Evolutionary conservation across 2,113 vertebrate species (phyloP).

Genomic region (Amblyornis subalaris): DNA sequence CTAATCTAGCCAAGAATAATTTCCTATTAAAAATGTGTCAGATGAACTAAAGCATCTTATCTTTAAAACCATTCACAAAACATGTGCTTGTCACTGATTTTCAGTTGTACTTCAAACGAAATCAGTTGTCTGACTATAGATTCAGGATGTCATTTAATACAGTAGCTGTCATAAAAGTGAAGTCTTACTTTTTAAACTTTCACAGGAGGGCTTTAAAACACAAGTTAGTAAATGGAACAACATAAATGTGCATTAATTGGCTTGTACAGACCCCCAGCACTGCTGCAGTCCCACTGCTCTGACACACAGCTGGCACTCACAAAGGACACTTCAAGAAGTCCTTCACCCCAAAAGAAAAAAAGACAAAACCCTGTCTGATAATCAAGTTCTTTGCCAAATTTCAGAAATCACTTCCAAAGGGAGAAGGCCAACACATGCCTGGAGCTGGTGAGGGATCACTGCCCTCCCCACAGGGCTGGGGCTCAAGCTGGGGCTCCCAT

Average conservation of each 20-base stretch:
- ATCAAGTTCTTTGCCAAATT: not conserved
- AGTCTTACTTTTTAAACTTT: not conserved
- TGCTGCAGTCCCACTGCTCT: not conserved
- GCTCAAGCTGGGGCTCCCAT: not conserved
- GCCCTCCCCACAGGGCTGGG: not conserved
- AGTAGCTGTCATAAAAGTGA: not conserved
- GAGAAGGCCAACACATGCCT: not conserved
- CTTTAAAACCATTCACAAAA: not conserved
- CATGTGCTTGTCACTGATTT: not conserved
- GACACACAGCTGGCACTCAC: not conserved
- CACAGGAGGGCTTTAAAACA: not conserved
- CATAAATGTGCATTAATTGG: not conserved
- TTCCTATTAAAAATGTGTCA: not conserved
- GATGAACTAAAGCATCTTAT: not conserved
- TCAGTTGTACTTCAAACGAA: not conserved
- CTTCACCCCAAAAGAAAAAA: not conserved
- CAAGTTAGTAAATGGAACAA: not conserved
- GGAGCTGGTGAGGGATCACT: not conserved
- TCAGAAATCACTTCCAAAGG: rapidly evolving
- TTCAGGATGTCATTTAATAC: not conserved
- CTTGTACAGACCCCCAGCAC: not conserved
- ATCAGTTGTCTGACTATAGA: not conserved
- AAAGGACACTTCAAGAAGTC: not conserved
- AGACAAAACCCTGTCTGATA: not conserved
- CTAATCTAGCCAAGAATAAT: rapidly evolving